Conservation (phyloP, 1,140 invertebrate species). For the Holcopasites calliopsidis region DNA sequence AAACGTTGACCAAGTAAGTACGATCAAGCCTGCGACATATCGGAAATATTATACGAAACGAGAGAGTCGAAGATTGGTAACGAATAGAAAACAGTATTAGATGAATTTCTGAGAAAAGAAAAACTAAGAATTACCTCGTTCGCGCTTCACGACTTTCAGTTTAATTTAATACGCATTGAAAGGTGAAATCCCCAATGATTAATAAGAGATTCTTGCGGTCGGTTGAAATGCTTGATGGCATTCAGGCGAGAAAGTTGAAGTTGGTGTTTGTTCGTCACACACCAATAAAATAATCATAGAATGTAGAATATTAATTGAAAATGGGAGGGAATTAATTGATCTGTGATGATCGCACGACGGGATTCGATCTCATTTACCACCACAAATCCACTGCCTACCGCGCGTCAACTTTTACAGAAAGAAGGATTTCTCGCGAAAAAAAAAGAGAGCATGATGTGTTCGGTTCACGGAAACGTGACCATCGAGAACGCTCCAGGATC, state of each 20-base stretch:
- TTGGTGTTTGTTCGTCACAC: background rate
- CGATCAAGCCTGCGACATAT: background rate
- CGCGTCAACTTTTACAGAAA: background rate
- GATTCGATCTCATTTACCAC: no score
- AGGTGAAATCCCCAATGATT: slow-evolving; percentile 36
- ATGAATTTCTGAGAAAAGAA: no score
- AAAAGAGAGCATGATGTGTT: slow-evolving; percentile 62
- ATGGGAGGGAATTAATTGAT: no score
- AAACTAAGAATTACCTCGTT: background rate
- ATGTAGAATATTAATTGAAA: no score
- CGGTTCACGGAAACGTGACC: slow-evolving; percentile 65
- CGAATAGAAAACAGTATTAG: no score
- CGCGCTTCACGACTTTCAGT: background rate
- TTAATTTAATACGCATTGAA: slow-evolving; percentile 32
- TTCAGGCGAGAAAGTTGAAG: slow-evolving; percentile 22
- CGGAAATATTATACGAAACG: no score
- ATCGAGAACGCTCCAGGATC: slow-evolving; percentile 63
- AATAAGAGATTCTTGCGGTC: slow-evolving; percentile 13
- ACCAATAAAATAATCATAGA: no score
- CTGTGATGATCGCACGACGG: no score
- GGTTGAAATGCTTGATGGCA: background rate
- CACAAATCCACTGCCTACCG: background rate
- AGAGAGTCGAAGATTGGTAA: no score
- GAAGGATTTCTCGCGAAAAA: slow-evolving; percentile 45
- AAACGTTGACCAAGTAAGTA: slow-evolving; percentile 96